phyloP scores from a whole-genome alignment of 2,113 vertebrate species.

The Eclectus roratus region DNA sequence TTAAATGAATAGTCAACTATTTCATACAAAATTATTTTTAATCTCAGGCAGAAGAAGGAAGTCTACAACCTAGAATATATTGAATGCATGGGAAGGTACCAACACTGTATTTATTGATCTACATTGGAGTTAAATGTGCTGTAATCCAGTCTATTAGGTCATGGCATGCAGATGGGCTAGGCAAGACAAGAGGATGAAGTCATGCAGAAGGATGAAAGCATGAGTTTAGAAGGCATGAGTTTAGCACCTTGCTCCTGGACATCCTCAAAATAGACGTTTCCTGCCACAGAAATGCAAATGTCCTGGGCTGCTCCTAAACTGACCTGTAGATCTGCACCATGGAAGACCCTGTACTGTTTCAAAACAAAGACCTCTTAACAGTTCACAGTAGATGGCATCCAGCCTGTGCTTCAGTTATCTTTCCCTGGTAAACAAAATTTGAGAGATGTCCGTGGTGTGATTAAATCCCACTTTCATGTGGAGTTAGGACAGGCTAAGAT shows the following conservation, averaged over 20 bases:
- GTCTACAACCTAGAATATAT: neutral
- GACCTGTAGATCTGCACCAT: neutral
- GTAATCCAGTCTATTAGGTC: neutral
- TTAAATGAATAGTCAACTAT: neutral
- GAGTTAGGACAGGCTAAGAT: slow-evolving; percentile 17
- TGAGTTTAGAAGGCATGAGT: neutral
- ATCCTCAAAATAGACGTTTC: neutral
- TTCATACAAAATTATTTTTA: neutral
- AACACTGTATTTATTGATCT: neutral
- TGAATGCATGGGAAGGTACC: neutral
- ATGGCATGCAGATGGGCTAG: neutral
- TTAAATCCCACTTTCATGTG: neutral
- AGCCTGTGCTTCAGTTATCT: slow-evolving; percentile 42
- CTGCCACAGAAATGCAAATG: neutral
- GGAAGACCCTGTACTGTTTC: slow-evolving; percentile 8
- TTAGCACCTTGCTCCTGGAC: slow-evolving; percentile 31
- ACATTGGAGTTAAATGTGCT: fast-evolving
- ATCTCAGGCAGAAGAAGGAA: neutral
- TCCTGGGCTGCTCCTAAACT: neutral
- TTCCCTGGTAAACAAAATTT: slow-evolving; percentile 35
- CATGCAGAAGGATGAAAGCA: neutral
- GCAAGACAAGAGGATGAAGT: neutral
- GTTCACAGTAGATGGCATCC: neutral
- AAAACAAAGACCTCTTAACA: slow-evolving; percentile 7
- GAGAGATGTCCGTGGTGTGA: neutral